phyloP scores from a whole-genome alignment of 1,140 invertebrate species.

The Gerris buenoi region DNA sequence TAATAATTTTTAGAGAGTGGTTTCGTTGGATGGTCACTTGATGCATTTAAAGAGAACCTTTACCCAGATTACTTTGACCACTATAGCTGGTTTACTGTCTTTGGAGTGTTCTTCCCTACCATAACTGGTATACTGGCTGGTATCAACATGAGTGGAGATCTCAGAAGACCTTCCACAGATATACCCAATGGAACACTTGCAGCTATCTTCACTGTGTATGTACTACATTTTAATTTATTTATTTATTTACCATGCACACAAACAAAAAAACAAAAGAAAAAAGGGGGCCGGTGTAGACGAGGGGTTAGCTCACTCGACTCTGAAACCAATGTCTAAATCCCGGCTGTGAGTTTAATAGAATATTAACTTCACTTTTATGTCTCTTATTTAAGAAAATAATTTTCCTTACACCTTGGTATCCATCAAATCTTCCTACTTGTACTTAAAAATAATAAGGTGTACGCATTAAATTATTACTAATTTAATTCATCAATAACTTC shows the following conservation, averaged over 20 bases:
- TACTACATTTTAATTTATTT: conserved; percentile 7
- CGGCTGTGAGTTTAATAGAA: background rate
- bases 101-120: conserved; percentile 89
- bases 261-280: too few relatives aligned
- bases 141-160: conserved; percentile 95
- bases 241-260: too few relatives aligned
- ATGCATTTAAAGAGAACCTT: conserved; percentile 67
- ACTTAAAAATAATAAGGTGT: too few relatives aligned
- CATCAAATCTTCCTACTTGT: too few relatives aligned
- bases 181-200: conserved; percentile 88
- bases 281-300: too few relatives aligned
- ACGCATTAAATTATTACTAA: too few relatives aligned
- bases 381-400: too few relatives aligned
- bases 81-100: conserved; percentile 79
- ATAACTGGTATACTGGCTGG: conserved; percentile 86
- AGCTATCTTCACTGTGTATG: conserved; percentile 68
- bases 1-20: conserved; percentile 55
- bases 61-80: conserved; percentile 60
- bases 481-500: too few relatives aligned
- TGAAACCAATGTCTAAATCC: too few relatives aligned
- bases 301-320: too few relatives aligned
- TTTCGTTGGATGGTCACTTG: conserved; percentile 68
- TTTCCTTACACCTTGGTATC: too few relatives aligned
- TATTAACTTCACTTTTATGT: too few relatives aligned
- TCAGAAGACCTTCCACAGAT: conserved; percentile 74